Evolutionary conservation across 2,113 vertebrate genomes (phyloP), one percentile per base, ranked within the genome.

Genomic region (Pollimyrus isidori): DNA sequence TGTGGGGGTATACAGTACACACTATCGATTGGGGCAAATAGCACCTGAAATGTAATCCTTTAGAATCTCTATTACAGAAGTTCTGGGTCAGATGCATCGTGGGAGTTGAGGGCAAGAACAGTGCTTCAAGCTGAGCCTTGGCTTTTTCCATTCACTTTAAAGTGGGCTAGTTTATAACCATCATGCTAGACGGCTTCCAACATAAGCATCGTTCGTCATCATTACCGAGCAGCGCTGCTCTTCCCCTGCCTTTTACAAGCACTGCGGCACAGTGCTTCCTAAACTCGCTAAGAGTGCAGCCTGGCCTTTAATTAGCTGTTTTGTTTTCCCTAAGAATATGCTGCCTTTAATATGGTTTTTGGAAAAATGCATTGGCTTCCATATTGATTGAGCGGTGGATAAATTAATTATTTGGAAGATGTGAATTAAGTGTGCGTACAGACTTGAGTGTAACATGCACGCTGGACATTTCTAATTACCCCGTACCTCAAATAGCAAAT

Each of bases 91-190:
- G 50, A 53, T n/a, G n/a, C 49, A 56, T 87, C 85, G 35, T 56
- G 10, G 50, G 49, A n/a, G 48, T 52, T 19, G 21, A 48, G 85
- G 49, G 39, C 50, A 87, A 35, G 48, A 53, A 35, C 50, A 88
- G 17, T 50, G 39, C 62, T 88, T 73, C 49, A 53, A 56, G 84
- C 89, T 56, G 50, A 84, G 46, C 62, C 26, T 58, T 89, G 46
- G 91, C 87, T 89, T 88, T 85, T 88, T 50, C 89, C 45, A 48
- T 87, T 87, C 69, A 88, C 42, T 91, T 90, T 86, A 73, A 52
- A 87, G 50, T 35, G 50, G 45, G 46, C 69, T 42, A 83, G 26
- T 89, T 89, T 82, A 80, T 80, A 87, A 65, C 85, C 65, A 21
- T 89, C 84, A 80, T 42, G 49, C 53, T 89, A 46, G 84, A 89